Base-by-base conservation (phyloP, 2,113 vertebrate species). In the Istiophorus platypterus region DNA sequence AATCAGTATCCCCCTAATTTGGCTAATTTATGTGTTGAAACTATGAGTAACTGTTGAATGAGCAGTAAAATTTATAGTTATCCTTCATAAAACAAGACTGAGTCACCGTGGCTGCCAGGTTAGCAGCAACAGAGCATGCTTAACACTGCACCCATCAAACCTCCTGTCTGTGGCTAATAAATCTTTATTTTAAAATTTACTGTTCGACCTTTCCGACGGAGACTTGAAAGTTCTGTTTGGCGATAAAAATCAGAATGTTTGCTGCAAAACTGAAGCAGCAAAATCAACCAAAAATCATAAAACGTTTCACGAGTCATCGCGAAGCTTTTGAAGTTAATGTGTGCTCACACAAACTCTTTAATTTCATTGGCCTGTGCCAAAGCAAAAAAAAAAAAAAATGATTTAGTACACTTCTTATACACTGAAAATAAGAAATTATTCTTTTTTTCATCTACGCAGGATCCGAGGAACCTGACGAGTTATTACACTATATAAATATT, bases 21-120 rank as follows among this genome's bases (percentile, higher is more conserved):
- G 63, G 1, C 9, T 20, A 20, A 77, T 59, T 49, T 22, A 27
- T 59, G 26, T 29, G 42, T 78, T 78, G 18, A 69, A 59, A 39
- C 12, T 13, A 34, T 5, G 5, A 27, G 6, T 52, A 39, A 22
- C 39, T 22, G 27, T 56, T 63, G 18, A 20, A 57, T 24, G 59
- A 26, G 11, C 51, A 59, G 66, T 69, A 8, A 22, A 15, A 49
- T 64, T 1, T 75, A 17, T 3, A 29, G 29, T 9, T 29, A 14
- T 58, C 13, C 31, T 37, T 31, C 15, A 13, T 22, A 34, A 39
- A 76, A 47, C 49, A 24, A 18, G 29, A 41, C 45, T 62, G 47
- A 45, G 63, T 54, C 75, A 62, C 15, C 26, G 13, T 56, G 47
- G 5, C 17, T 22, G 49, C 59, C 51, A 57, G 14, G 18, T 68